Conservation (phyloP, 1,140 invertebrate genomes). For the Stratiolaelaps scimitus region DNA sequence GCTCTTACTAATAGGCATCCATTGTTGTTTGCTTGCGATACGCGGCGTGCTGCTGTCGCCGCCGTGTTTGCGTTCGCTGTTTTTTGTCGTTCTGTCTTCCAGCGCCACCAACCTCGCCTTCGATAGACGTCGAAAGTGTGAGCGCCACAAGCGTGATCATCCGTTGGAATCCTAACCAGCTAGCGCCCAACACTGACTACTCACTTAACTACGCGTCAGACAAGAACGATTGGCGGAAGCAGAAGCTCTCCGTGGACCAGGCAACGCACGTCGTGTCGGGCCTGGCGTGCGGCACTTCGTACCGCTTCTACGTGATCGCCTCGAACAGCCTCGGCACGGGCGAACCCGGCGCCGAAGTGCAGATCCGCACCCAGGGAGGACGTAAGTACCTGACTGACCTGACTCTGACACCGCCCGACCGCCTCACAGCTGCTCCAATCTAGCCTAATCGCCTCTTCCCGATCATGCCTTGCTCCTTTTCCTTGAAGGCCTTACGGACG, state of each 20-base stretch:
- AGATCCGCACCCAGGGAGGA: constrained; percentile 18
- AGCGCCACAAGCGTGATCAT: constrained; percentile 22
- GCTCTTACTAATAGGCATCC: too few species aligned
- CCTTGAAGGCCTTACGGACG: neutral
- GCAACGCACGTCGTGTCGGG: constrained; percentile 20
- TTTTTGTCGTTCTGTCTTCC: constrained; percentile 2
- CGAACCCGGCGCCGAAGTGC: constrained; percentile 21
- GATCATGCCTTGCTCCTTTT: neutral
- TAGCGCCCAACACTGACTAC: constrained; percentile 18
- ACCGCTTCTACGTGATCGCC: constrained; percentile 28
- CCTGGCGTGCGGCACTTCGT: constrained; percentile 19
- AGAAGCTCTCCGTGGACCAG: constrained; percentile 18
- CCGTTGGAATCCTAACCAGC: constrained; percentile 22
- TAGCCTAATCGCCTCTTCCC: neutral
- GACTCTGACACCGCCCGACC: neutral
- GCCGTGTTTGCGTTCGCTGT: too few species aligned
- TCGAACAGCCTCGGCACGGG: constrained; percentile 27
- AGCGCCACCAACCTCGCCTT: constrained; percentile 24
- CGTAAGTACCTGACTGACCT: constrained; percentile 24
- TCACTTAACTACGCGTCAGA: constrained; percentile 20
- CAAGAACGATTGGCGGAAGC: constrained; percentile 24
- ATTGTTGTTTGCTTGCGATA: too few species aligned
- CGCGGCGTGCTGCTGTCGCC: too few species aligned
- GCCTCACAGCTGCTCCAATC: neutral
- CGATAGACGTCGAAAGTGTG: constrained; percentile 6